A percentile compares a stretch with the other conserved stretches of the same genome.
Conservation (phyloP, 1,140 invertebrate species). For the Wasmannia auropunctata region DNA sequence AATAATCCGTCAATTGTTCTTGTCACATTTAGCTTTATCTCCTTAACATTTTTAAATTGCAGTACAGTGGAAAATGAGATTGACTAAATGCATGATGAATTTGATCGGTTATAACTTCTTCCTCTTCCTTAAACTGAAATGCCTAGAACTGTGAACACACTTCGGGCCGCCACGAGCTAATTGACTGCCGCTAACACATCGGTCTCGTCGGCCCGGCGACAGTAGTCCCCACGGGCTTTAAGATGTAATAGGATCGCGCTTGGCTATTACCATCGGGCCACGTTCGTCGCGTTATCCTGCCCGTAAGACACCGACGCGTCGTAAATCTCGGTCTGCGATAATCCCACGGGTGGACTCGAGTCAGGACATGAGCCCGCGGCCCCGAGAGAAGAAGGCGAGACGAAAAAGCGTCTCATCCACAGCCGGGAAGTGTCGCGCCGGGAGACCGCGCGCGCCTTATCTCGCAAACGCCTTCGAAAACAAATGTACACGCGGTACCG, state of each 20-base stretch:
- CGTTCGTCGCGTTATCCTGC: slow-evolving; percentile 52
- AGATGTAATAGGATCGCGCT: slow-evolving; percentile 68
- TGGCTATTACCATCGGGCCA: slow-evolving; percentile 53
- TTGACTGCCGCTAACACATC: background rate
- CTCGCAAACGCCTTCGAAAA: slow-evolving; percentile 33
- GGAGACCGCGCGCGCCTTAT: slow-evolving; percentile 57
- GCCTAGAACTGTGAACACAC: background rate
- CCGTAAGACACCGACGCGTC: slow-evolving; percentile 48
- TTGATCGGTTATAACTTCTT: background rate
- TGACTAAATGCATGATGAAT: background rate
- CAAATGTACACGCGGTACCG: slow-evolving; percentile 9
- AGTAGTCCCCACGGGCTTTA: background rate
- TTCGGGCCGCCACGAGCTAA: background rate
- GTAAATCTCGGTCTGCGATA: slow-evolving; percentile 76
- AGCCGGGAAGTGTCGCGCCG: slow-evolving; percentile 39
- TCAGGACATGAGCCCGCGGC: background rate
- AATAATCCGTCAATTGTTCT: too few relatives aligned
- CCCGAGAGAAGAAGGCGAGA: slow-evolving; percentile 2
- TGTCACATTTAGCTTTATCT: background rate
- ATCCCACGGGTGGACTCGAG: slow-evolving; percentile 67
- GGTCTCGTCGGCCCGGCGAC: background rate
- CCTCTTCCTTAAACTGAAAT: background rate
- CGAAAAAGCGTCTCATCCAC: background rate
- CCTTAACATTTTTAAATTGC: background rate
- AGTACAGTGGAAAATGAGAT: background rate